Conservation (phyloP, 2,888 invertebrate species). For the Hirtodrosophila trivittata region DNA sequence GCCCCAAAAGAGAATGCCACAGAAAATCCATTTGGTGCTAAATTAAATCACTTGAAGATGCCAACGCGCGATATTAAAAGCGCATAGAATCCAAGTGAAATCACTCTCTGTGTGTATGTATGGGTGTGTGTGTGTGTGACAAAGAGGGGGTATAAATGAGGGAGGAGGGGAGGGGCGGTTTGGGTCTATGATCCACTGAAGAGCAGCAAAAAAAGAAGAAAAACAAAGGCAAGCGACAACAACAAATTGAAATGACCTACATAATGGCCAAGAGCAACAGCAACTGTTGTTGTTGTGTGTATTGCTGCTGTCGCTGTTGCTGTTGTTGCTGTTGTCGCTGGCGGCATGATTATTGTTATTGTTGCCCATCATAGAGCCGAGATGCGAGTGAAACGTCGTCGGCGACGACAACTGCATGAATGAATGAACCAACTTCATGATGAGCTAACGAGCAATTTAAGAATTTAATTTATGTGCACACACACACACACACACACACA, state of each 20-base stretch:
- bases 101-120: slow-evolving; percentile 32
- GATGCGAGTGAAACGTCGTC: slow-evolving; percentile 37
- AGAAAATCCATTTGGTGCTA: slow-evolving; percentile 74
- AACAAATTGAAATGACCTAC: slow-evolving; percentile 70
- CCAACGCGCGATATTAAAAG: slow-evolving; percentile 71
- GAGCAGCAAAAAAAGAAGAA: slow-evolving; percentile 16
- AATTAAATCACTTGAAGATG: slow-evolving; percentile 76
- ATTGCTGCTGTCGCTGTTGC: slow-evolving; percentile 31
- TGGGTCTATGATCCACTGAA: slow-evolving; percentile 20
- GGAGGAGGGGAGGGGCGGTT: neutral
- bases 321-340: slow-evolving; percentile 37
- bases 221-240: slow-evolving; percentile 46
- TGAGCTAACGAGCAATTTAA: slow-evolving; percentile 78
- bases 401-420: slow-evolving; percentile 55
- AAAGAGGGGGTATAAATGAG: neutral
- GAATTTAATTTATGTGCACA: slow-evolving; percentile 72
- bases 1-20: slow-evolving; percentile 39
- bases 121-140: neutral
- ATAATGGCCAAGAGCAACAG: slow-evolving; percentile 61
- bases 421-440: slow-evolving; percentile 67
- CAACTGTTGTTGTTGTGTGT: slow-evolving; percentile 25
- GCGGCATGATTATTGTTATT: slow-evolving; percentile 70
- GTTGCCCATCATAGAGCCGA: slow-evolving; percentile 64
- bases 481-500: slow-evolving; percentile 21
- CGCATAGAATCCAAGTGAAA: slow-evolving; percentile 74